phyloP scores from a whole-genome alignment of 2,113 vertebrate species.

The Holacanthus passer region DNA sequence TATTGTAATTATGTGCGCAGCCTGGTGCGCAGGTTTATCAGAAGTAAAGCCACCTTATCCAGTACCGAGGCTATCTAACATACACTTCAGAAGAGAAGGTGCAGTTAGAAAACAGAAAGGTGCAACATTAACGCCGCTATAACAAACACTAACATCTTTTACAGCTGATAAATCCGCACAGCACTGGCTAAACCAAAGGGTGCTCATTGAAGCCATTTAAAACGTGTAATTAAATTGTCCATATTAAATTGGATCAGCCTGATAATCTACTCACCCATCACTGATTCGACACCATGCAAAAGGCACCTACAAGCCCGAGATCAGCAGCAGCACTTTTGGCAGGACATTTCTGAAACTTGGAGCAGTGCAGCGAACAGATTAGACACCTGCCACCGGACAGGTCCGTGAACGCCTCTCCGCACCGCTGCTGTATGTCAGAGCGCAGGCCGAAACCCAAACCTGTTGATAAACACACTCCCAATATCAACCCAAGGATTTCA shows the following conservation, averaged over 20 bases:
- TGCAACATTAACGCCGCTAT: too few relatives aligned
- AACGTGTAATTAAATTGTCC: neutral
- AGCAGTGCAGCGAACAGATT: slow-evolving; percentile 40
- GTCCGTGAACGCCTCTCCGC: slow-evolving; percentile 31
- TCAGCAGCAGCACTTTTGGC: slow-evolving; percentile 30
- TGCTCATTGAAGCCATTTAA: neutral
- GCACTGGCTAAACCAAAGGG: neutral
- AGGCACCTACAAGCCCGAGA: neutral
- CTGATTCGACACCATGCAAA: neutral
- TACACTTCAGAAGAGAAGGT: too few relatives aligned
- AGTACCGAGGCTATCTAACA: too few relatives aligned
- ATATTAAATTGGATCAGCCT: neutral
- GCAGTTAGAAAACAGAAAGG: neutral
- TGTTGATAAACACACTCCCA: slow-evolving; percentile 73
- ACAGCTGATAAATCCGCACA: neutral
- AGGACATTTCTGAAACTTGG: slow-evolving; percentile 31
- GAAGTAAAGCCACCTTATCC: neutral
- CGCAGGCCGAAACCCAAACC: slow-evolving; percentile 69
- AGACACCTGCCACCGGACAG: slow-evolving; percentile 56
- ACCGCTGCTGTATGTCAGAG: slow-evolving; percentile 37
- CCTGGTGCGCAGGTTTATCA: slow-evolving; percentile 1
- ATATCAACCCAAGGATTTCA: slow-evolving; percentile 64
- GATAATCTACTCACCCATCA: slow-evolving; percentile 9
- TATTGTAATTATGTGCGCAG: slow-evolving; percentile 26
- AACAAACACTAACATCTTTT: neutral